A percentile compares a stretch with the other conserved stretches of the same genome.
These are phyloP conservation scores for Drosophila persimilis DNA, from an alignment of 1,140 invertebrate species.

Conservation along the genomic window DNA sequence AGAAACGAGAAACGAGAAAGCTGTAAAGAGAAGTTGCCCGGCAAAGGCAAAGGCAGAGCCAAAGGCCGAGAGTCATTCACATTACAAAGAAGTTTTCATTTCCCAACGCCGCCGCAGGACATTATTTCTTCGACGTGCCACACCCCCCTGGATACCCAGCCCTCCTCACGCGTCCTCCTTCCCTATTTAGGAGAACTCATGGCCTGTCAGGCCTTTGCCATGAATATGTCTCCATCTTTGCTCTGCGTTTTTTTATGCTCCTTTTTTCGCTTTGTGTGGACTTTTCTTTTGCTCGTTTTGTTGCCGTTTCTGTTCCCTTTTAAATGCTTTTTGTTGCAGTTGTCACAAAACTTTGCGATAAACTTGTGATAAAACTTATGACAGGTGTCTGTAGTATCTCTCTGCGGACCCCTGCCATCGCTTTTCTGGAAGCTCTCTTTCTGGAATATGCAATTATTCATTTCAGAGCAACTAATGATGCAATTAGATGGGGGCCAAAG, in stretches of 20 bases:
- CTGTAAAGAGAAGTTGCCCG: slow-evolving; percentile 24
- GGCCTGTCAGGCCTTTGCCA: slow-evolving; percentile 58
- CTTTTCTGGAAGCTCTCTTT: background rate
- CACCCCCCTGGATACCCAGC: background rate
- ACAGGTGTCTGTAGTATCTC: slow-evolving; percentile 20
- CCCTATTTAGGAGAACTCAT: slow-evolving; percentile 55
- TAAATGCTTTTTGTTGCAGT: slow-evolving; percentile 61
- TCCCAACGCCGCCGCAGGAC: slow-evolving; percentile 67
- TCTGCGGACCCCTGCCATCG: no score
- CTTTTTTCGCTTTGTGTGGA: slow-evolving; percentile 5
- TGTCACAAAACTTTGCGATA: slow-evolving; percentile 50
- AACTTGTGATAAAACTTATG: slow-evolving; percentile 61
- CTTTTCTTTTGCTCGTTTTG: background rate
- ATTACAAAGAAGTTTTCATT: slow-evolving; percentile 80
- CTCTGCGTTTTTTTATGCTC: slow-evolving; percentile 3
- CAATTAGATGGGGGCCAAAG: slow-evolving; percentile 34
- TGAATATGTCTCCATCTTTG: slow-evolving; percentile 57
- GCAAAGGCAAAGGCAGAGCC: slow-evolving; percentile 11
- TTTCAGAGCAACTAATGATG: slow-evolving; percentile 43
- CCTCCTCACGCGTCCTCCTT: background rate
- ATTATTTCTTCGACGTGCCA: slow-evolving; percentile 54
- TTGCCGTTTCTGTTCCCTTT: slow-evolving; percentile 19
- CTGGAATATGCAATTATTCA: slow-evolving; percentile 41
- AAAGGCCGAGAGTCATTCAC: slow-evolving; percentile 56
- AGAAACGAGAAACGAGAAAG: slow-evolving; percentile 4